phyloP scores from a whole-genome alignment of 2,888 invertebrate species.

The Meandrusa payeni region DNA sequence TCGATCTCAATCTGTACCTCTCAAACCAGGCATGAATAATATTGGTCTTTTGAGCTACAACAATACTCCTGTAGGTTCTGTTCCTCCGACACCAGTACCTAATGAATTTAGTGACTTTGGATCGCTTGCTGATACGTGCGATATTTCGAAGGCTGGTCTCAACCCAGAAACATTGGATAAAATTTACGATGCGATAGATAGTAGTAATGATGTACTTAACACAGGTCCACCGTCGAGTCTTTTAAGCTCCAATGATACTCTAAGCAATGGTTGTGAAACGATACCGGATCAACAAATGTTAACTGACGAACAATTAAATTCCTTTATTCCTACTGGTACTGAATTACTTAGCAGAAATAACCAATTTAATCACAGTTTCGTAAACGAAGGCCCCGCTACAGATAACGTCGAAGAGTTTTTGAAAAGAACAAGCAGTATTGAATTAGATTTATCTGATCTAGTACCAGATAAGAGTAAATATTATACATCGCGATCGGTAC shows the following conservation, averaged over 20 bases:
- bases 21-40: constrained; percentile 80
- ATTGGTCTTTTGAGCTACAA: constrained; percentile 64
- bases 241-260: constrained; percentile 49
- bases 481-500: constrained; percentile 84
- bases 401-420: constrained; percentile 69
- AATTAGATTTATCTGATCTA: constrained; percentile 64
- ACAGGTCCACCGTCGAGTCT: constrained; percentile 48
- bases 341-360: constrained; percentile 52
- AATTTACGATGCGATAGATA: constrained; percentile 83
- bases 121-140: constrained; percentile 80
- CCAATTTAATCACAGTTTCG: constrained; percentile 58
- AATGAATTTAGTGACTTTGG: constrained; percentile 87
- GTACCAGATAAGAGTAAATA: constrained; percentile 65
- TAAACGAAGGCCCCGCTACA: constrained; percentile 44
- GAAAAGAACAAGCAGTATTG: constrained; percentile 69
- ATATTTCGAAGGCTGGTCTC: constrained; percentile 71
- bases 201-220: constrained; percentile 69
- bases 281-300: constrained; percentile 61
- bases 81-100: constrained; percentile 85
- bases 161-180: constrained; percentile 83
- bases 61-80: constrained; percentile 82
- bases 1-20: constrained; percentile 90
- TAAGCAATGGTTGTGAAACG: constrained; percentile 65
- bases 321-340: constrained; percentile 63
- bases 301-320: constrained; percentile 59